A percentile compares a stretch with the other conserved stretches of the same genome.
Conservation (phyloP, 1,140 invertebrate genomes). For the Colletes gigas region DNA sequence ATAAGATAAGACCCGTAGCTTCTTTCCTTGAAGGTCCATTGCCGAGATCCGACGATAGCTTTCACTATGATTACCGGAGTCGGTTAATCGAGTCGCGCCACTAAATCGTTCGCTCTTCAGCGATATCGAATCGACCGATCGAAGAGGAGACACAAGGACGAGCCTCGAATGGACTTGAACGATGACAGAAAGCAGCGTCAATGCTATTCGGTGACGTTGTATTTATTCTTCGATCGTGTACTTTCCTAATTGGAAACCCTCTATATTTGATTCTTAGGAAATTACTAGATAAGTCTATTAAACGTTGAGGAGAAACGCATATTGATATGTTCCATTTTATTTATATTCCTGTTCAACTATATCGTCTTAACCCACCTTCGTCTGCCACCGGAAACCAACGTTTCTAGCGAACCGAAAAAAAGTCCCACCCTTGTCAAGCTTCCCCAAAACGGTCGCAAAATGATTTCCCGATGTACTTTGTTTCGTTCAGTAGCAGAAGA, state of each 20-base stretch:
- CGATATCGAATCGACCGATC: slow-evolving; percentile 9
- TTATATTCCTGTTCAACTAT: too few species aligned
- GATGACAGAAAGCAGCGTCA: slow-evolving; percentile 28
- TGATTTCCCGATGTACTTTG: background rate
- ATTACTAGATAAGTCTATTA: too few species aligned
- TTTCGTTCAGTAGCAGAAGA: background rate
- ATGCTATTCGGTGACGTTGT: background rate
- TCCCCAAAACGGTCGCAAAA: background rate
- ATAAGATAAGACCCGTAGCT: slow-evolving; percentile 39
- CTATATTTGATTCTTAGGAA: too few species aligned
- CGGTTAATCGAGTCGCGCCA: slow-evolving; percentile 45
- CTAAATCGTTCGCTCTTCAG: slow-evolving; percentile 44
- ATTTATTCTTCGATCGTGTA: background rate
- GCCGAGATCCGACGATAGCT: slow-evolving; percentile 41
- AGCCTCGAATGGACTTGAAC: background rate
- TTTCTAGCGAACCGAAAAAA: background rate
- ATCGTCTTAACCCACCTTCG: too few species aligned
- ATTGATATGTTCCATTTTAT: too few species aligned
- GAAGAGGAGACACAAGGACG: background rate
- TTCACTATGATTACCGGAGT: slow-evolving; percentile 46
- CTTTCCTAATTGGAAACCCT: too few species aligned
- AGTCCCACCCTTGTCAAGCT: slow-evolving; percentile 10
- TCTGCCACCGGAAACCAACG: too few species aligned
- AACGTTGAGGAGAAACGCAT: too few species aligned
- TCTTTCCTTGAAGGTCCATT: slow-evolving; percentile 15